A percentile compares a stretch with the other conserved stretches of the same genome.
These are phyloP conservation scores for Benitochromis conjunctus DNA, from an alignment of 2,113 vertebrate genomes.

Conservation along the genomic window DNA sequence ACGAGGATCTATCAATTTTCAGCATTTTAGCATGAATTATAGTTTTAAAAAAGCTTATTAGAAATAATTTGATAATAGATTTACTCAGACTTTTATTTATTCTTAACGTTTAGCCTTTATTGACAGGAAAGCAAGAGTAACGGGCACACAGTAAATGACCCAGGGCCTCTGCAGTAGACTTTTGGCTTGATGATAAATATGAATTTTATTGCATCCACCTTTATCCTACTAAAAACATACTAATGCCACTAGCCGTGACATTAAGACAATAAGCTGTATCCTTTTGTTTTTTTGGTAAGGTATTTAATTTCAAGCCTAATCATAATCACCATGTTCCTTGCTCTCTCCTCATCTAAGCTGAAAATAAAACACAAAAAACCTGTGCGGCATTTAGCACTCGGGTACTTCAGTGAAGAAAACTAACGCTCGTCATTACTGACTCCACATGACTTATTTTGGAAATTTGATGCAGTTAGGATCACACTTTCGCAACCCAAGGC, in stretches of 20 bases:
- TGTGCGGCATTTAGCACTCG: not conserved
- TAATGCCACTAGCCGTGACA: not conserved
- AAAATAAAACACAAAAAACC: constrained; percentile 3
- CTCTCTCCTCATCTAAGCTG: not conserved
- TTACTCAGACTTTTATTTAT: not conserved
- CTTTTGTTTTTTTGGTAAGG: not conserved
- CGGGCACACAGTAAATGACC: not conserved
- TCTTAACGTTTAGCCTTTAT: not conserved
- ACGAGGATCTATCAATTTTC: not conserved
- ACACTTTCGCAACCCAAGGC: constrained; percentile 2
- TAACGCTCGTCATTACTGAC: constrained; percentile 14
- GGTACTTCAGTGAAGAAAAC: constrained; percentile 20
- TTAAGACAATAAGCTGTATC: not conserved
- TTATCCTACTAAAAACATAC: not conserved
- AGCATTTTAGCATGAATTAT: not conserved
- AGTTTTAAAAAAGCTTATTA: not conserved
- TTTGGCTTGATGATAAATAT: not conserved
- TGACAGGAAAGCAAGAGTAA: not conserved
- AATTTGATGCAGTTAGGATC: constrained; percentile 21
- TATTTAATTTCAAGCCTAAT: not conserved
- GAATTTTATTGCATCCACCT: not conserved
- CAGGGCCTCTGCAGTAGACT: not conserved
- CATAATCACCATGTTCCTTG: not conserved
- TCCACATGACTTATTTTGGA: constrained; percentile 30
- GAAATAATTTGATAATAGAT: not conserved